Percentiles rank a stretch among this genome's conserved stretches.
These are phyloP conservation scores for Uropsilus gracilis DNA, from an alignment of 2,113 vertebrate species.

Conservation along the genomic window DNA sequence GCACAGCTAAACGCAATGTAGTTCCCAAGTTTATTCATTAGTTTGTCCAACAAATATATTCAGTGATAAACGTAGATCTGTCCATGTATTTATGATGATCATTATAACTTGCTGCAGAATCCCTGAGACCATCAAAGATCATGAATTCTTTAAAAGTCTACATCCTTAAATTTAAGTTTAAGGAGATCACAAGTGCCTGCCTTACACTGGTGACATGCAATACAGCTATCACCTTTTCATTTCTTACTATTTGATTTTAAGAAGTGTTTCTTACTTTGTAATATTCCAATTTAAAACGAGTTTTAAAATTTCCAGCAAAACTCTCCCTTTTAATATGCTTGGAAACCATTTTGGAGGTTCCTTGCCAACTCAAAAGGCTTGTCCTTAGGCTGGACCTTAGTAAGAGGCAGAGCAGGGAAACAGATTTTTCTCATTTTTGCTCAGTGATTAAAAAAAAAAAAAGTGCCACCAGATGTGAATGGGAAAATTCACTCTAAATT, in stretches of 20 bases:
- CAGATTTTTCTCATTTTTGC: constrained; percentile 52
- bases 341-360: constrained; percentile 49
- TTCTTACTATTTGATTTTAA: constrained; percentile 27
- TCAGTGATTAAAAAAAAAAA: constrained; percentile 37
- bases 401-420: neutral
- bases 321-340: constrained; percentile 13
- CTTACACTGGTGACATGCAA: neutral
- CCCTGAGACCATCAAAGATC: constrained; percentile 13
- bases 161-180: neutral
- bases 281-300: neutral
- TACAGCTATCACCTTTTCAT: neutral
- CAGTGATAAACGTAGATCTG: neutral
- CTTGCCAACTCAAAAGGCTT: constrained; percentile 30
- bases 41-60: neutral
- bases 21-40: neutral
- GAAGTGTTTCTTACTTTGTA: neutral
- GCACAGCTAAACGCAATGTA: neutral
- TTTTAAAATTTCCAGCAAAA: constrained; percentile 21
- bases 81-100: neutral
- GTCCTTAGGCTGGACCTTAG: neutral
- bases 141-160: neutral
- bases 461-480: constrained; percentile 67
- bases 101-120: neutral
- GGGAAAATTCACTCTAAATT: constrained; percentile 56
- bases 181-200: neutral